Percentiles rank a stretch among this genome's conserved stretches.
These are phyloP conservation scores for Gymnothorax reevesii DNA, from an alignment of 2,797 vertebrate species.

Conservation along the genomic window DNA sequence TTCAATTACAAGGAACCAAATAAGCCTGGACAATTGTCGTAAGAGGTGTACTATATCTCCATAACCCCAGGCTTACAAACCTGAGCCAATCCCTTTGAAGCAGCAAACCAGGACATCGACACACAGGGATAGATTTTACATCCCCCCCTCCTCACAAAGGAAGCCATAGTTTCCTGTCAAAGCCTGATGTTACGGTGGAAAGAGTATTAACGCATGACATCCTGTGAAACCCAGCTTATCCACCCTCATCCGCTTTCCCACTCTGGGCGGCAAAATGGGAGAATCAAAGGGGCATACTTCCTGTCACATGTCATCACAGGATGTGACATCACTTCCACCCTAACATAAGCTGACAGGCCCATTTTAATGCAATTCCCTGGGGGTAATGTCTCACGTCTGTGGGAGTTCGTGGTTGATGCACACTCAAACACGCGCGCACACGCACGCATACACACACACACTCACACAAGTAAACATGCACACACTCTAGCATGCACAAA, in stretches of 20 bases:
- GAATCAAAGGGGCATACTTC: constrained; percentile 42
- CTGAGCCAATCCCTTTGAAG: background rate
- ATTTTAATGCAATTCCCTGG: constrained; percentile 59
- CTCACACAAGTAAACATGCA: background rate
- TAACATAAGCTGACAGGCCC: constrained; percentile 64
- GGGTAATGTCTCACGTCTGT: constrained; percentile 39
- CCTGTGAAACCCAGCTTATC: background rate
- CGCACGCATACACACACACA: background rate
- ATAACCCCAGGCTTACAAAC: background rate
- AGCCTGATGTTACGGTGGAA: background rate
- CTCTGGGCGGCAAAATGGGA: constrained; percentile 43
- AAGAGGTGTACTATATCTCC: background rate
- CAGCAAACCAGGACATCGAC: background rate
- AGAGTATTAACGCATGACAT: constrained; percentile 1
- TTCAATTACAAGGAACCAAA: background rate
- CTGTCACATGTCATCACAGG: constrained; percentile 70
- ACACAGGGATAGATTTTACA: background rate
- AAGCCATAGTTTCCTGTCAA: background rate
- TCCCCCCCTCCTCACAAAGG: background rate
- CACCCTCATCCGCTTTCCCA: constrained; percentile 29
- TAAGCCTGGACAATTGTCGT: background rate
- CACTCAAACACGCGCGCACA: background rate
- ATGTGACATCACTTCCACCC: constrained; percentile 28
- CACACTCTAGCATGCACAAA: background rate
- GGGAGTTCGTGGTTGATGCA: background rate